These are phyloP conservation scores for Gyps fulvus DNA, from an alignment of 2,113 vertebrate genomes.

Conservation along the genomic window DNA sequence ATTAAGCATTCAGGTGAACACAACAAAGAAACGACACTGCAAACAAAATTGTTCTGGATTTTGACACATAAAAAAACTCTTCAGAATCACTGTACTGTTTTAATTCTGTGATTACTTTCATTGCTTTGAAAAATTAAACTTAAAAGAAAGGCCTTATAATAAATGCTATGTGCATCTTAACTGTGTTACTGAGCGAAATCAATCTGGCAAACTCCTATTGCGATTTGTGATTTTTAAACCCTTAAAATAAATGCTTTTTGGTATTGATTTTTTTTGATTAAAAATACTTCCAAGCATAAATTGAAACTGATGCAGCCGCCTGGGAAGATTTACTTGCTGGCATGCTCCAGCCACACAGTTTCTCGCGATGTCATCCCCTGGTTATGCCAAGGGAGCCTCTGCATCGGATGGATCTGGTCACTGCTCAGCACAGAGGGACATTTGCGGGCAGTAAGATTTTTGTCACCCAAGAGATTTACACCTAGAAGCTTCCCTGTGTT, in stretches of 20 bases:
- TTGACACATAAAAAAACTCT: background rate
- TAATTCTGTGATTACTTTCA: conserved; percentile 53
- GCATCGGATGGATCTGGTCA: background rate
- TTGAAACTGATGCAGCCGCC: conserved; percentile 45
- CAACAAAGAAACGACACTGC: background rate
- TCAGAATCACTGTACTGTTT: conserved; percentile 50
- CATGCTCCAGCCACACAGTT: background rate
- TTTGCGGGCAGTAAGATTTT: background rate
- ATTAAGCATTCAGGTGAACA: conserved; percentile 59
- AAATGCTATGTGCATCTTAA: conserved; percentile 61
- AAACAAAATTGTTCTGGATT: conserved; percentile 51
- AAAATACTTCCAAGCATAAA: conserved; percentile 67
- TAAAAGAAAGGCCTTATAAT: conserved; percentile 68
- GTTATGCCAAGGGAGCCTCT: background rate
- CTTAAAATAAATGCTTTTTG: conserved; percentile 70
- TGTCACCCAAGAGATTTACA: background rate
- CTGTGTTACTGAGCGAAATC: conserved; percentile 54
- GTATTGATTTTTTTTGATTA: conserved; percentile 73
- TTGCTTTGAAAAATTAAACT: conserved; percentile 64
- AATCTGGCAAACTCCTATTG: conserved; percentile 65
- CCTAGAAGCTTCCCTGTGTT: conserved; percentile 53
- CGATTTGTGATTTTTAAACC: conserved; percentile 64
- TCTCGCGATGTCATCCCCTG: background rate
- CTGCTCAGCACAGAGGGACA: background rate
- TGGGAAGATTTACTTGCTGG: conserved; percentile 49